Evolutionary conservation across 2,888 invertebrate species (phyloP), one percentile per base, ranked within the genome.

Genomic region (Bombylius discolor): DNA sequence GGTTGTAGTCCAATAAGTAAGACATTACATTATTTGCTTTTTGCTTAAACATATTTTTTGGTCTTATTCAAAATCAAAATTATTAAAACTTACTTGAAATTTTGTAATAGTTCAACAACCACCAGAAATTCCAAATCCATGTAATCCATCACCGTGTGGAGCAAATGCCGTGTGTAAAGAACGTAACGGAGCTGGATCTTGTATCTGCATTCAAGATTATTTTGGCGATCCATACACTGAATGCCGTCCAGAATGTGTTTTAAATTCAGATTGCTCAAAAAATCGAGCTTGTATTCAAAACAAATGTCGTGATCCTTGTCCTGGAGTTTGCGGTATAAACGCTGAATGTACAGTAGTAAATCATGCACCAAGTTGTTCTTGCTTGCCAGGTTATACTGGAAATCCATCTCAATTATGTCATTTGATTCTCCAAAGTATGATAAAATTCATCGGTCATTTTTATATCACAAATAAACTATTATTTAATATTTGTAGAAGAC

Each of bases 161-260:
- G 83, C 87, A 12, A 92, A 92, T 70, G 83, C 93, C 12, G 66
- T 87, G 57, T 94, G 93, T 67, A 87, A 84, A 67, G 89, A 88
- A 72, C 80, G 84, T 63, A 86, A 87, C 69, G 85, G 85, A 42
- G 89, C 87, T 23, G 91, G 89, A 52, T 85, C 90, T 23, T 93
- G 93, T 68, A 79, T 82, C 13, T 93, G 93, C 68, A 72, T 86
- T 56, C 81, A 85, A 12, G 88, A 87, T 68, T 91, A 89, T 70
- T 85, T 83, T 63, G 93, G 93, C 45, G 90, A 93, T 75, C 92
- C 93, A 1, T 89, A 90, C 67, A 82, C 84, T 3, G 87, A 88
- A 57, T 92, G 91, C 69, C 79, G 87, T 62, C 90, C 90, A 5
- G 90, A 91, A 76, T 91, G 91, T 69, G 85, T 89, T 5, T 84